Conservation (phyloP, 2,888 invertebrate genomes). For the Phengaris arion region DNA sequence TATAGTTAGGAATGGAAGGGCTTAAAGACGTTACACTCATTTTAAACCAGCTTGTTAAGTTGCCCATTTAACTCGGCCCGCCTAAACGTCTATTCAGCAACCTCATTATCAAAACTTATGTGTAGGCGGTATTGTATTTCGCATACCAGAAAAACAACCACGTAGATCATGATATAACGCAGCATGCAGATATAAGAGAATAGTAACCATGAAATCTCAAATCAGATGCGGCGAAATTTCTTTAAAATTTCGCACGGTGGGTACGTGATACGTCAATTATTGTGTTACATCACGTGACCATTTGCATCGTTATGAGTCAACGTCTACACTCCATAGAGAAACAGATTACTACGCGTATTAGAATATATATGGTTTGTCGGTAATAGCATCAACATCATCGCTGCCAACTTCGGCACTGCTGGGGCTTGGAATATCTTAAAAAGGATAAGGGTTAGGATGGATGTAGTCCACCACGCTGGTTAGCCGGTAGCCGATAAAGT, state of each 20-base stretch:
- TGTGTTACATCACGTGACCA: neutral
- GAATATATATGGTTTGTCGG: neutral
- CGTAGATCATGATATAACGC: constrained; percentile 4
- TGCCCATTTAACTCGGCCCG: neutral
- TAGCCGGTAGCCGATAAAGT: no score
- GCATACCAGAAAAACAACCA: neutral
- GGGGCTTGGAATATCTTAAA: no score
- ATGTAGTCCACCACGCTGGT: no score
- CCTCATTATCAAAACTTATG: neutral
- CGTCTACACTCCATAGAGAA: neutral
- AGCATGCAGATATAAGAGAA: no score
- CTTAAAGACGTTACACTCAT: neutral
- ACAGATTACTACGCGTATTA: neutral
- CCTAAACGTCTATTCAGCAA: neutral
- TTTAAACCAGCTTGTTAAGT: neutral
- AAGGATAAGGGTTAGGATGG: no score
- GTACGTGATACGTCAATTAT: constrained; percentile 13
- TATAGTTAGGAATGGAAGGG: neutral
- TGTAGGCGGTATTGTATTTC: neutral
- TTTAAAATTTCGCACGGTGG: constrained; percentile 8
- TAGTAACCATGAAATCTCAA: constrained; percentile 7
- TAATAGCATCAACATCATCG: no score
- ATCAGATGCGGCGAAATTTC: constrained; percentile 2
- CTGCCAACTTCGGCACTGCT: no score
- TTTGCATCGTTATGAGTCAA: constrained; percentile 1